Evolutionary conservation across 2,113 vertebrate species (phyloP), one percentile per base, ranked within the genome.

Genomic region (Bos indicus): DNA sequence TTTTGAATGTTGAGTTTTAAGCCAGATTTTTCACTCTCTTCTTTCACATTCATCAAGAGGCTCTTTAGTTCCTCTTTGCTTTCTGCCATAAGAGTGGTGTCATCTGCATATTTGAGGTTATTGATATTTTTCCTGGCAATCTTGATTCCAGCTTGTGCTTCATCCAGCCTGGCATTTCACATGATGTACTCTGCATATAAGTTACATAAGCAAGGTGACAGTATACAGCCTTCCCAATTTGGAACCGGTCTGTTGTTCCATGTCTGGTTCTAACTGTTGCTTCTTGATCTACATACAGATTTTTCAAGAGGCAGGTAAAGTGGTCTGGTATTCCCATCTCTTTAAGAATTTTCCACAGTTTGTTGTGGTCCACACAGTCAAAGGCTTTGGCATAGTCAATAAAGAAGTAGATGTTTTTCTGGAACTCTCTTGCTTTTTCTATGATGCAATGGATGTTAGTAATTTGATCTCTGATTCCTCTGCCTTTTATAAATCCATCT

Each of bases 201-300:
- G 19, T 71, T 71, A 36, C 17, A 36, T 71, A 71, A 71, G n/a
- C n/a, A 71, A 23, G 19, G 67, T 71, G 8, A 71, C 19, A 71
- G 6, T 19, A 71, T 71, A 71, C 64, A 71, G n/a, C n/a, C n/a
- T 71, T 71, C 17, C 19, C n/a, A 36, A 36, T 71, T 71, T 71
- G 67, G 67, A 71, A 71, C 19, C 10, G 0, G 19, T 71, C 19
- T 12, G 19, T 71, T 71, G 64, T 71, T 71, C 19, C 67, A 71
- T 40, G n/a, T 40, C n/a, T 0, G 0, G 19, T 71, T 71, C n/a
- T 40, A 36, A 40, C n/a, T 71, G 5, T 40, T 71, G 67, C 67
- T 40, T 71, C 67, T 11, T 71, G 67, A 71, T 9, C n/a, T 71
- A n/a, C 10, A 71, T 40, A 71, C 5, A 71, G 67, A 23, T 71